Conservation (phyloP, 2,797 vertebrate species). For the Labroides dimidiatus region DNA sequence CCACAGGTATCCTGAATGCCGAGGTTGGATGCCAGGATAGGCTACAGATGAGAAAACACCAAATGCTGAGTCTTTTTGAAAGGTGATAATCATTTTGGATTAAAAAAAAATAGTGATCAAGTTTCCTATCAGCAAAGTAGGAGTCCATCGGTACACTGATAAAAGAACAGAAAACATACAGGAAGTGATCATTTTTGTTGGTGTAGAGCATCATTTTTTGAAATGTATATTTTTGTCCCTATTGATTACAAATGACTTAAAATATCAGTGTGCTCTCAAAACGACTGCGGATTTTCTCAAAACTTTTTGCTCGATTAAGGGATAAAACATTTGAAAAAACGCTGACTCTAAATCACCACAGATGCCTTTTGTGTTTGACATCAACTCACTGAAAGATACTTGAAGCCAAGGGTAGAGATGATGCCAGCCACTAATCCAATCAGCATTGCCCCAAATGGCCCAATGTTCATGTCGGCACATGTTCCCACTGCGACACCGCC, state of each 20-base stretch:
- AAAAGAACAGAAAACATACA: too few relatives aligned
- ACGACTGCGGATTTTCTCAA: background rate
- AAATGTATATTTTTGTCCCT: too few relatives aligned
- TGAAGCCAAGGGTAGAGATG: constrained; percentile 93
- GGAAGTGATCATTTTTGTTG: too few relatives aligned
- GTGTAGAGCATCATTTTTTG: too few relatives aligned
- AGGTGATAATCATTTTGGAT: constrained; percentile 9
- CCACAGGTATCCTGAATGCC: constrained; percentile 96
- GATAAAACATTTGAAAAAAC: background rate
- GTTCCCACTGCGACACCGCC: constrained; percentile 97
- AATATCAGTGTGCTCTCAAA: too few relatives aligned
- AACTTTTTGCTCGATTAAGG: background rate
- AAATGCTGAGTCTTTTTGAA: background rate
- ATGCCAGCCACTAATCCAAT: constrained; percentile 90
- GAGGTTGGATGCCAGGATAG: constrained; percentile 87
- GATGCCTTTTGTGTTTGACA: background rate
- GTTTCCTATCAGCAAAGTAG: background rate
- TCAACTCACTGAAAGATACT: constrained; percentile 88
- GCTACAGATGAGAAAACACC: constrained; percentile 77
- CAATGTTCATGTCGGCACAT: constrained; percentile 91
- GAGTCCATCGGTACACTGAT: background rate
- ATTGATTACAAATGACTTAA: too few relatives aligned
- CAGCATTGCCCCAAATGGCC: constrained; percentile 88
- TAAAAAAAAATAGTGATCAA: background rate
- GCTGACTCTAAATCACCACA: background rate